Percentiles rank a stretch among this genome's conserved stretches.
phyloP scores from a whole-genome alignment of 2,113 vertebrate genomes.

The Carassius auratus region DNA sequence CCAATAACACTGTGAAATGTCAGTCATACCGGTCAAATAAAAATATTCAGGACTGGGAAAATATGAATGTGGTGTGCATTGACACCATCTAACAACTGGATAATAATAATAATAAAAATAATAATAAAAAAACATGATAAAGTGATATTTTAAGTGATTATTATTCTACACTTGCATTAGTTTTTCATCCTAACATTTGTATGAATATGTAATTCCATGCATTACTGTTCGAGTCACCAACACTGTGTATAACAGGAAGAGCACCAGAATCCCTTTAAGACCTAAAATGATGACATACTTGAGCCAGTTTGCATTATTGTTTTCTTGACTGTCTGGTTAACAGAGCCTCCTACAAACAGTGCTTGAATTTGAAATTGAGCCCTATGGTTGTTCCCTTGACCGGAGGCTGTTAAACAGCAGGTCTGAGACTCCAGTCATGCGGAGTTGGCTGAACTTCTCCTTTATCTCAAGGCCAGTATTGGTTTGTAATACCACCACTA shows the following conservation, averaged over 20 bases:
- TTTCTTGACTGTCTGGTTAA: background rate
- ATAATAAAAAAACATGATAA: background rate
- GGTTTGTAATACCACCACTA: constrained; percentile 6
- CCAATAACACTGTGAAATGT: background rate
- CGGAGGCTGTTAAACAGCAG: constrained; percentile 28
- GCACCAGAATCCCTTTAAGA: background rate
- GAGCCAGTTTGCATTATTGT: background rate
- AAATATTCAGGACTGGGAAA: background rate
- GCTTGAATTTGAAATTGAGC: constrained; percentile 28
- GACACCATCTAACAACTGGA: background rate
- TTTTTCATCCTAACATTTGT: background rate
- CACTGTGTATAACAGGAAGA: background rate
- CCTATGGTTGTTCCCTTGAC: constrained; percentile 25
- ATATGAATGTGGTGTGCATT: background rate
- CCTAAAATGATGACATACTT: background rate
- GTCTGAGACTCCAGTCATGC: background rate
- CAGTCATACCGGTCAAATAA: background rate
- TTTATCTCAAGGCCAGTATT: constrained; percentile 3
- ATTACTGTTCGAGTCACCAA: background rate
- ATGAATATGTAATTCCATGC: background rate
- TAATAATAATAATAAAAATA: too few species aligned
- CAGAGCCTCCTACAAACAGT: constrained; percentile 7
- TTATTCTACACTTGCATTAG: background rate
- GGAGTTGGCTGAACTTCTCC: background rate
- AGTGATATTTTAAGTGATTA: too few species aligned